Conservation (phyloP, 2,888 invertebrate species). For the Andrena flavipes region DNA sequence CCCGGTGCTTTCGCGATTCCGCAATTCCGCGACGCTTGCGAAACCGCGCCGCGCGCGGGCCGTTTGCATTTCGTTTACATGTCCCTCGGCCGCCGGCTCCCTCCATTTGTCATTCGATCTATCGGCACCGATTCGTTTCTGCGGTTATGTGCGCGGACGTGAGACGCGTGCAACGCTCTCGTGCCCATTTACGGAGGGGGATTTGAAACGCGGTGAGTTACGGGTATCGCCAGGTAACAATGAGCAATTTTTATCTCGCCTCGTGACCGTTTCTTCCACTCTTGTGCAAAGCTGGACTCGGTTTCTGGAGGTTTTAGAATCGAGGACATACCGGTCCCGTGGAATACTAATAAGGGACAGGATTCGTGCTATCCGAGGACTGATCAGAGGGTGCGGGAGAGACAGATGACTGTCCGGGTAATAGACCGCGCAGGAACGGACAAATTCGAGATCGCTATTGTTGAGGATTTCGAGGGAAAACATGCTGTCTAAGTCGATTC, state of each 20-base stretch:
- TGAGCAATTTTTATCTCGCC: conserved; percentile 30
- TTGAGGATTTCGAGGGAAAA: not conserved
- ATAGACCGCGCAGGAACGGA: no score
- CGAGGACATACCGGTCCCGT: no score
- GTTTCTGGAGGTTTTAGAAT: no score
- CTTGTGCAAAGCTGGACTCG: no score
- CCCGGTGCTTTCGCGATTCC: conserved; percentile 48
- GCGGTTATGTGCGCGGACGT: conserved; percentile 10
- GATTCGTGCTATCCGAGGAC: no score
- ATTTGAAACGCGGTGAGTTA: conserved; percentile 22
- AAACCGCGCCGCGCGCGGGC: conserved; percentile 7
- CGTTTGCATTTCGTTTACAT: conserved; percentile 57
- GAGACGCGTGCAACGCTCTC: conserved; percentile 30
- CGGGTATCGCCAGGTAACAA: conserved; percentile 21
- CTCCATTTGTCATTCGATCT: conserved; percentile 39
- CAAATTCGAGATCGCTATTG: not conserved
- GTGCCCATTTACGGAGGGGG: conserved; percentile 42
- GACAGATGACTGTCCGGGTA: no score
- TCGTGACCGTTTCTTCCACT: not conserved
- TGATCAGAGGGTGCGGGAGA: no score
- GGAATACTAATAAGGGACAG: no score
- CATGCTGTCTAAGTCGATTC: conserved; percentile 26
- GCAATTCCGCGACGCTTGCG: conserved; percentile 36
- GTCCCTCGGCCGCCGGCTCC: not conserved
- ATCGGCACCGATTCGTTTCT: conserved; percentile 7